Evolutionary conservation across 2,113 vertebrate species (phyloP).

Genomic region (Tragelaphus scriptus): DNA sequence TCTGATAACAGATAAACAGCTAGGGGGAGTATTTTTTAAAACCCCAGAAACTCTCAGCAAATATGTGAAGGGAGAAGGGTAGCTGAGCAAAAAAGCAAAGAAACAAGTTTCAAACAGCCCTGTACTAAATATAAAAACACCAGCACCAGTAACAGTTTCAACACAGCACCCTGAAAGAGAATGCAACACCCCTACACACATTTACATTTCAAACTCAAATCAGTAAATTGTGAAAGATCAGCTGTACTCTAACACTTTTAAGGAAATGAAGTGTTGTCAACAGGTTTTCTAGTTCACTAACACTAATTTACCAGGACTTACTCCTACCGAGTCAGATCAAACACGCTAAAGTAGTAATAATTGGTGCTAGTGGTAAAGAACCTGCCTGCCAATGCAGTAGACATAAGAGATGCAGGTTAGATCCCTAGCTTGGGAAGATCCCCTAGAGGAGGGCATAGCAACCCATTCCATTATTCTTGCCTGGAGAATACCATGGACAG

Average conservation of each 20-base stretch:
- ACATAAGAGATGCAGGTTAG: neutral
- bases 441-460: neutral
- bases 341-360: neutral
- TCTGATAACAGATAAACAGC: neutral
- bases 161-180: neutral
- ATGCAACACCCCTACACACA: neutral
- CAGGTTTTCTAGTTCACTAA: conserved; percentile 12
- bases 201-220: conserved; percentile 32
- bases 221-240: neutral
- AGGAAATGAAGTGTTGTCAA: conserved; percentile 17
- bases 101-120: conserved; percentile 6
- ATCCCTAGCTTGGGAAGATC: neutral
- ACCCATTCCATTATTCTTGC: neutral
- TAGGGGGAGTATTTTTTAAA: neutral
- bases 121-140: conserved; percentile 9
- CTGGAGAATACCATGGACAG: neutral
- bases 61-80: neutral
- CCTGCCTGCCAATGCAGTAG: neutral
- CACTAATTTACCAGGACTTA: neutral
- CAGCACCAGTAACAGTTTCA: neutral
- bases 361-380: neutral
- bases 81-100: neutral
- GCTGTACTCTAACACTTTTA: neutral
- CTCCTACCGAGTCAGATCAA: neutral
- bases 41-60: neutral